Base-by-base conservation (phyloP, 1,140 invertebrate genomes). In the Telenomus remus region DNA sequence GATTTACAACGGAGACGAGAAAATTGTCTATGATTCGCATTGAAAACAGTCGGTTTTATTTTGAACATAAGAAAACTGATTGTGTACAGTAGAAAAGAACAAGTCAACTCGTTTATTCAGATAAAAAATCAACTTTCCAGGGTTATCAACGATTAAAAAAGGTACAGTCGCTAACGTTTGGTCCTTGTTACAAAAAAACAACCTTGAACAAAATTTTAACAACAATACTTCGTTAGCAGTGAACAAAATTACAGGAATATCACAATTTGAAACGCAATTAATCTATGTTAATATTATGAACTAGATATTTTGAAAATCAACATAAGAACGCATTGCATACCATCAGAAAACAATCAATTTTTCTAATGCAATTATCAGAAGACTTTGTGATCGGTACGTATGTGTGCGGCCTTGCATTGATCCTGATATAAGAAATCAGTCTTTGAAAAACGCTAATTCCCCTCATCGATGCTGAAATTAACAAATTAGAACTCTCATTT, bases 351-450 rank as follows among this genome's bases (percentile, higher is more conserved):
- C 2, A 39, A 10, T 39, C 9, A 2, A 9, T 39, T 39, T 39
- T 11, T 4, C n/a, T 9, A 39, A 39, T 4, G n/a, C 37, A 35
- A 35, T 35, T 35, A 4, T 39, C 9, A 39, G n/a, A 39, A 39
- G 9, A 39, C 37, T 39, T 11, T 39, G 9, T 39, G 37, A 27
- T 27, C 19, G 19, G 19, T 27, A 27, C 19, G 19, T 27, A 27
- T 27, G 19, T 14, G 12, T 44, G 7, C 43, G 11, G 12, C 7
- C 46, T 48, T 48, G 14, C 16, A 8, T 48, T 48, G 46, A 48
- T 48, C 16, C n/a, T 48, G 15, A 13, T 60, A 27, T 27, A 49
- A 27, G 15, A 50, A 60, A 60, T 60, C 57, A 60, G 57, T 60
- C 57, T 60, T 60, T n/a, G n/a, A 10, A 14, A 50, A 42, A 50